Evolutionary conservation across 2,113 vertebrate genomes (phyloP), one percentile per base, ranked within the genome.

Genomic region (Actenoides lindsayi): DNA sequence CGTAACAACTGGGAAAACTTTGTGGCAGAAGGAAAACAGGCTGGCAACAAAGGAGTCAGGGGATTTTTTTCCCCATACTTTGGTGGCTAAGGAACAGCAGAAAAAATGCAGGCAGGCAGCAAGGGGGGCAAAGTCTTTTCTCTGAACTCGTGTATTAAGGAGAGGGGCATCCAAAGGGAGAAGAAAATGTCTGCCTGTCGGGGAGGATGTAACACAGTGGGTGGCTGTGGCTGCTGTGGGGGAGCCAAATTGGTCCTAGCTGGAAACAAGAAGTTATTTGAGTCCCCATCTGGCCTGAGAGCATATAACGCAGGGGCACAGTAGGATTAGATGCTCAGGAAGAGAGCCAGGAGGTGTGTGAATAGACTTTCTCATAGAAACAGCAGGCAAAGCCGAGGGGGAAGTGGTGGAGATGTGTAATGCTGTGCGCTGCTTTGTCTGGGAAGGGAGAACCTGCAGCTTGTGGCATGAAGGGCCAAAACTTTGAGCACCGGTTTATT

Each of bases 181-280:
- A 84, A 75, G 59, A 88, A 75, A 87, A 51, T 24, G 1, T 37
- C 77, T 94, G 63, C 20, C 31, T 76, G 3, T 59, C 0, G 2
- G 37, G 68, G 51, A 83, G 11, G 46, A 77, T 90, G 63, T 77
- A 74, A 74, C 62, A 46, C 83, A 60, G 83, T 30, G 39, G 35
- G 92, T 69, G 23, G 19, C 63, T 93, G 67, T 13, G 27, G 70
- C 71, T 87, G 42, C 79, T 83, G 39, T 81, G 76, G 64, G 75
- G 89, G 83, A 78, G 44, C 41, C 35, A 90, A 74, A 88, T 95
- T 93, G 68, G 67, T 96, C 88, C 62, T 74, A 87, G 86, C 85
- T 90, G 94, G 92, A 96, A 87, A 78, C 64, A 78, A 86, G 33
- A 92, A 90, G 71, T 73, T 60, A 92, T 87, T 65, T 87, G 71